Conservation (phyloP, 35 echinoderm and acorn worm genomes). For the Diadema setosum region DNA sequence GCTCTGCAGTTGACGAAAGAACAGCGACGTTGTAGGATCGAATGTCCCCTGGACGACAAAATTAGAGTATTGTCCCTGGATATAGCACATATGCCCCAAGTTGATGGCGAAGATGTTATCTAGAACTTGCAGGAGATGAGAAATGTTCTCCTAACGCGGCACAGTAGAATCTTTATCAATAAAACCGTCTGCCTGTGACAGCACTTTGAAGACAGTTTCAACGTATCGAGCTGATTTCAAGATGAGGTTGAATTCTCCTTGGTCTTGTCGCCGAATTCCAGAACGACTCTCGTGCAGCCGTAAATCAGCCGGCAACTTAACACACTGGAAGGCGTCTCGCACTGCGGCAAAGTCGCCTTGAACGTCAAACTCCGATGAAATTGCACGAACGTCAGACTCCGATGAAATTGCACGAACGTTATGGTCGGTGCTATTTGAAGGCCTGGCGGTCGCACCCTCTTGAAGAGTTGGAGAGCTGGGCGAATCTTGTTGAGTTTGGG, state of each 20-base stretch:
- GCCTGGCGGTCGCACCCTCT: too few relatives aligned
- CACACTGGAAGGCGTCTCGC: neutral
- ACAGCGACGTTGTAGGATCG: neutral
- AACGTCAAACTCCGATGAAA: too few relatives aligned
- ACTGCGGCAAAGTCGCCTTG: neutral
- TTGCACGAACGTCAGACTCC: too few relatives aligned
- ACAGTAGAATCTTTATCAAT: too few relatives aligned
- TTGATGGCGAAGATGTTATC: too few relatives aligned
- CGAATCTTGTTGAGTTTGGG: too few relatives aligned
- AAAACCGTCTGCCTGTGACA: neutral
- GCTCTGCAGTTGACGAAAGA: neutral
- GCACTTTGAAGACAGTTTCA: neutral
- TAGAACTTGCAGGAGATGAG: too few relatives aligned
- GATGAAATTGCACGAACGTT: too few relatives aligned
- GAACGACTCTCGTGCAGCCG: neutral
- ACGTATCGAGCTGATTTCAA: neutral
- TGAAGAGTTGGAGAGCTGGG: too few relatives aligned
- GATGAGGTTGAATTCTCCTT: neutral
- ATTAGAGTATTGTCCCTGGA: neutral
- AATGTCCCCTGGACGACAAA: neutral
- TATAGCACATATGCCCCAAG: neutral
- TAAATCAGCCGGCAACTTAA: neutral
- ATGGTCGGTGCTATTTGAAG: too few relatives aligned
- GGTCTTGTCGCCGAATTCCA: neutral
- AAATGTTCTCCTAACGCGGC: too few relatives aligned